phyloP scores from a whole-genome alignment of 1,140 invertebrate genomes.

The Eciton burchellii region DNA sequence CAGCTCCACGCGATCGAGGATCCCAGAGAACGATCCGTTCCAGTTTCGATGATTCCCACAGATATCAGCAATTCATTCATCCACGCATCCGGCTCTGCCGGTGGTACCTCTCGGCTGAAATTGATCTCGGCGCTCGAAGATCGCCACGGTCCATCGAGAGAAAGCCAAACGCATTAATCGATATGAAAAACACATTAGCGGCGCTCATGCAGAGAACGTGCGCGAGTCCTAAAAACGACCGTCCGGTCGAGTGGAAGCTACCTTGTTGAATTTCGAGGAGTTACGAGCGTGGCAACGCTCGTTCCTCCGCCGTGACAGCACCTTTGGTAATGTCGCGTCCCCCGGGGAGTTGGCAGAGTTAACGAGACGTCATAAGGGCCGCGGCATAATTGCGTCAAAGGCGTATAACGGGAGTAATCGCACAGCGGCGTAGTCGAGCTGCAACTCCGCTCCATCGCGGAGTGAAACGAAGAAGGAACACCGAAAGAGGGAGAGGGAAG shows the following conservation, averaged over 20 bases:
- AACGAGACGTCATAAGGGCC: conserved; percentile 78
- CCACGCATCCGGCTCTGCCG: too few species aligned
- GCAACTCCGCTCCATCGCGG: conserved; percentile 56
- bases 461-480: conserved; percentile 19
- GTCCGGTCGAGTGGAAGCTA: neutral
- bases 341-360: conserved; percentile 67
- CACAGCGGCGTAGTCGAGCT: conserved; percentile 57
- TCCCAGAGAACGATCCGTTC: too few species aligned
- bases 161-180: too few species aligned
- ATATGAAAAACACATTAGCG: too few species aligned
- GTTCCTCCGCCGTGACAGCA: conserved; percentile 51
- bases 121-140: too few species aligned
- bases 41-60: too few species aligned
- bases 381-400: conserved; percentile 78
- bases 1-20: too few species aligned
- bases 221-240: neutral
- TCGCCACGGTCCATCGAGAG: too few species aligned
- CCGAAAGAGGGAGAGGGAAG: conserved; percentile 21
- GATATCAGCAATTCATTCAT: too few species aligned
- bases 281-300: conserved; percentile 25
- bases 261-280: conserved; percentile 54
- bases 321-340: conserved; percentile 48
- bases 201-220: too few species aligned
- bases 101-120: too few species aligned
- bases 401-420: conserved; percentile 77